These are phyloP conservation scores for Schizaphis graminum DNA, from an alignment of 2,888 invertebrate genomes.

Conservation along the genomic window DNA sequence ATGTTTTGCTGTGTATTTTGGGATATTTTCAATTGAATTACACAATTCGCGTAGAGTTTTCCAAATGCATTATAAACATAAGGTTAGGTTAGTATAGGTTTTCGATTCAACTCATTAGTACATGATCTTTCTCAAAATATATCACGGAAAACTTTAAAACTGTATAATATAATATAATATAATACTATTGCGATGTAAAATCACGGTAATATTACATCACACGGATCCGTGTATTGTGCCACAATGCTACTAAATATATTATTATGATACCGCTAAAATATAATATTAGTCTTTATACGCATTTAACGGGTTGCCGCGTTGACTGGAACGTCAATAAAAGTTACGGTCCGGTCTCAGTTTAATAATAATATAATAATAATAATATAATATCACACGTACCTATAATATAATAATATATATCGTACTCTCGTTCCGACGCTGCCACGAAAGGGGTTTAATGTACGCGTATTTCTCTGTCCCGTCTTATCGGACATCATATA, in stretches of 20 bases:
- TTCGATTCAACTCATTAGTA: not conserved
- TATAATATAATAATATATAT: not conserved
- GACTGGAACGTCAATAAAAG: constrained; percentile 8
- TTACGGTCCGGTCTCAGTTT: not conserved
- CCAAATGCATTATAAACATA: not conserved
- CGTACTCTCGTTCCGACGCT: not conserved
- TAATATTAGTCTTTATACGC: not conserved
- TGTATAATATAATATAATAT: not conserved
- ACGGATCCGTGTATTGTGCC: not conserved
- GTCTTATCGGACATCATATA: not conserved
- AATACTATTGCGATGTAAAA: not conserved
- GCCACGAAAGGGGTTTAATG: not conserved
- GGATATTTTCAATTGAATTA: not conserved
- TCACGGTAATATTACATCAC: not conserved
- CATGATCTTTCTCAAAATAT: not conserved
- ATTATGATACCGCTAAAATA: not conserved
- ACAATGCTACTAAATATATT: not conserved
- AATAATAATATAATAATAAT: not conserved
- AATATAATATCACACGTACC: not conserved
- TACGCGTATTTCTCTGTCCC: not conserved
- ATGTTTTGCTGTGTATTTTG: not conserved
- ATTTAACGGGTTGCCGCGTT: not conserved
- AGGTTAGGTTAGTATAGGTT: not conserved
- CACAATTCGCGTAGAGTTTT: not conserved
- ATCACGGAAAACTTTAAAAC: not conserved